Evolutionary conservation across 2,113 vertebrate species (phyloP).

Genomic region (Cryptoleucopteryx plumbea): DNA sequence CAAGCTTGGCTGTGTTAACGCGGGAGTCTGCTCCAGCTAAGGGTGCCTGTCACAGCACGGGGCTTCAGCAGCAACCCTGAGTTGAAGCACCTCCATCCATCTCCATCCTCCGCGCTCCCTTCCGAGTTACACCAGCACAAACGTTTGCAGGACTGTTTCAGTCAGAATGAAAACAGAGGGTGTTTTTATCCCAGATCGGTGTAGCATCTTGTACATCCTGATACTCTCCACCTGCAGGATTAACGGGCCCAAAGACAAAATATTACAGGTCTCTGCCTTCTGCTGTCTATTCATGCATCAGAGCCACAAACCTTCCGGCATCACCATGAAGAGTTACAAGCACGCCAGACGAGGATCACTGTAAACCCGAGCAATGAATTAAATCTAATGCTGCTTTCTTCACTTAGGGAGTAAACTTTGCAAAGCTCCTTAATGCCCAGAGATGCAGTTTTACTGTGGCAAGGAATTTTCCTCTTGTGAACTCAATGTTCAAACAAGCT

Average conservation of each 20-base stretch:
- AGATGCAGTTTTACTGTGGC: neutral
- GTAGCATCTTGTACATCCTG: neutral
- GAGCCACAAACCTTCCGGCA: neutral
- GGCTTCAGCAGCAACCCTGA: neutral
- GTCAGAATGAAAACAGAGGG: neutral
- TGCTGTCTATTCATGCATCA: neutral
- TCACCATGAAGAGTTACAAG: neutral
- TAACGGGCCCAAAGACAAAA: neutral
- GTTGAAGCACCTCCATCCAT: neutral
- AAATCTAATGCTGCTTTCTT: neutral
- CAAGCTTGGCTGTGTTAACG: neutral
- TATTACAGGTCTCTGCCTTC: neutral
- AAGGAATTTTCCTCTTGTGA: neutral
- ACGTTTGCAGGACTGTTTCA: neutral
- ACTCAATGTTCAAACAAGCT: constrained; percentile 15
- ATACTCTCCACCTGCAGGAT: neutral
- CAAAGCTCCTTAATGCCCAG: neutral
- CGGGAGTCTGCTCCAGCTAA: neutral
- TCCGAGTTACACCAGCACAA: neutral
- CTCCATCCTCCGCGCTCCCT: neutral
- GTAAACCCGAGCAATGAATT: neutral
- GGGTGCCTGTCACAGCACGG: neutral
- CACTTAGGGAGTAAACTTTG: neutral
- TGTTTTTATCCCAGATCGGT: neutral
- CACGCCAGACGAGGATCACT: neutral